Conservation (phyloP, 1,140 invertebrate genomes). For the Tenebrio molitor region DNA sequence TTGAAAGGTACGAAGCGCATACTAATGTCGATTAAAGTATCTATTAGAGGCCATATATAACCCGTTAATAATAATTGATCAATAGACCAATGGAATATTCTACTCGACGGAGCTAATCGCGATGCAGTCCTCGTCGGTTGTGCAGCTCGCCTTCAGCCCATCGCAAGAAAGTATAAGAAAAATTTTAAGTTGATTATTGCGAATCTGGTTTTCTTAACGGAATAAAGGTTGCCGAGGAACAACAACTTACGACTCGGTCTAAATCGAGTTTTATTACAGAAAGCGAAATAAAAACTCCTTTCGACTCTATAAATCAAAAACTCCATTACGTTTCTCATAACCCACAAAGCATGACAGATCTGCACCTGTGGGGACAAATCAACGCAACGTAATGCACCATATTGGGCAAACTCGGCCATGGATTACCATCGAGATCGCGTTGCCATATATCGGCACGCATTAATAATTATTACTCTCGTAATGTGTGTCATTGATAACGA, state of each 20-base stretch:
- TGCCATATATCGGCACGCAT: slow-evolving; percentile 22
- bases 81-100: slow-evolving; percentile 7
- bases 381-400: neutral
- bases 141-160: neutral
- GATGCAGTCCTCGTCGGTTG: slow-evolving; percentile 19
- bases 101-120: neutral
- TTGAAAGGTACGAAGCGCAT: slow-evolving; percentile 2
- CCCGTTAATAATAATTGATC: slow-evolving; percentile 32
- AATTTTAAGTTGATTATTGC: slow-evolving; percentile 17
- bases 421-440: slow-evolving; percentile 24
- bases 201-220: slow-evolving; percentile 26
- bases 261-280: slow-evolving; percentile 39
- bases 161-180: slow-evolving; percentile 7
- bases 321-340: slow-evolving; percentile 34
- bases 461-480: slow-evolving; percentile 41
- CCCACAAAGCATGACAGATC: slow-evolving; percentile 14
- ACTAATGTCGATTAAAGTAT: slow-evolving; percentile 27
- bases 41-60: slow-evolving; percentile 30
- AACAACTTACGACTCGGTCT: slow-evolving; percentile 25
- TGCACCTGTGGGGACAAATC: slow-evolving; percentile 23
- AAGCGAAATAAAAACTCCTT: slow-evolving; percentile 35
- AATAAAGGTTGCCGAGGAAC: slow-evolving; percentile 19
- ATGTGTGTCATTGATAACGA: slow-evolving; percentile 36
- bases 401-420: slow-evolving; percentile 38
- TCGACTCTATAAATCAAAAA: slow-evolving; percentile 33